Evolutionary conservation across 30 jellyfish, hydroid and myxozoan genomes (phyloP).

Genomic region (Turritopsis dohrnii): DNA sequence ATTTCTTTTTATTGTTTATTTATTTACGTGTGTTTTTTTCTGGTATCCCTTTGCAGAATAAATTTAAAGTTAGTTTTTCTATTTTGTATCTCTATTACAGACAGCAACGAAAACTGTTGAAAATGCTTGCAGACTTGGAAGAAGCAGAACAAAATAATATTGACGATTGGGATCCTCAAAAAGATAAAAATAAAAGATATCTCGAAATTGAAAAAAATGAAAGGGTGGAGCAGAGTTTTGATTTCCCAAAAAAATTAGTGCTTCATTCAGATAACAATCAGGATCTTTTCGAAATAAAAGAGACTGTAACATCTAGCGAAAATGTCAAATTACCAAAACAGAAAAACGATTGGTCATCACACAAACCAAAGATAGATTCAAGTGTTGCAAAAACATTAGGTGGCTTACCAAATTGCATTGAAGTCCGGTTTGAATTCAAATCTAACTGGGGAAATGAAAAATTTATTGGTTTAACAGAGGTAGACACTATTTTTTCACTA

Average conservation of each 20-base stretch:
- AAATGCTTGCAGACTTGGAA: conserved; percentile 74
- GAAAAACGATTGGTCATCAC: background rate
- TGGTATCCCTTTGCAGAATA: no score
- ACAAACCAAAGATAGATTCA: background rate
- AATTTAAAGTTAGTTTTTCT: no score
- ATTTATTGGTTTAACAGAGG: conserved; percentile 88
- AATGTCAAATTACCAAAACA: background rate
- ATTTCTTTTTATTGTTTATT: background rate
- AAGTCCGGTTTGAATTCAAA: background rate
- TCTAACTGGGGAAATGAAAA: conserved; percentile 89
- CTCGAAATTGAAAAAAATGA: conserved; percentile 7
- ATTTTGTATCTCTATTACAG: conserved; percentile 23
- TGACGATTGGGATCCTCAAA: background rate
- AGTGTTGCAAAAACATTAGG: background rate
- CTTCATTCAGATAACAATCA: background rate
- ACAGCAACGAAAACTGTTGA: conserved; percentile 65
- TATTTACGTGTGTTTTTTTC: background rate
- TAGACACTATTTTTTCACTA: background rate
- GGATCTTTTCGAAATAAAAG: background rate
- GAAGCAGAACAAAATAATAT: conserved; percentile 30
- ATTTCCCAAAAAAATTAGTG: background rate
- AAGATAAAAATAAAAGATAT: background rate
- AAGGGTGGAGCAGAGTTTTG: background rate
- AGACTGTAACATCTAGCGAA: background rate
- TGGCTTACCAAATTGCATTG: background rate